A percentile compares a stretch with the other conserved stretches of the same genome.
phyloP scores from a whole-genome alignment of 2,888 invertebrate species.

The Drosophila putrida region DNA sequence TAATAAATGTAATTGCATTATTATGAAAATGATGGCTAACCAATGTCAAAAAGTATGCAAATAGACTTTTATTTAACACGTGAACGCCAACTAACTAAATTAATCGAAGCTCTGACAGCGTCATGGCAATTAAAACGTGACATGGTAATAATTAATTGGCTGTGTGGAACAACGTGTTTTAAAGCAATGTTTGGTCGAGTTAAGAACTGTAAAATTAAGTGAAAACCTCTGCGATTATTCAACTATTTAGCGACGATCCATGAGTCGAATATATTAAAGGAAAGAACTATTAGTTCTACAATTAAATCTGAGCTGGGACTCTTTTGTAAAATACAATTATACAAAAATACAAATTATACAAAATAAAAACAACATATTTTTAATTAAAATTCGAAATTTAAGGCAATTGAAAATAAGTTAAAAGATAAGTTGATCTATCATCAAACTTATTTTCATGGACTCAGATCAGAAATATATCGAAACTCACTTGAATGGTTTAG shows the following conservation, averaged over 20 bases:
- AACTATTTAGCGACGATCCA: not conserved
- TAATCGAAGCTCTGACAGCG: constrained; percentile 34
- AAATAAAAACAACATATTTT: no score
- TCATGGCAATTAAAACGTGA: constrained; percentile 32
- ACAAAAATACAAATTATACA: no score
- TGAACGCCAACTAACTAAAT: constrained; percentile 37
- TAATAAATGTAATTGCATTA: constrained; percentile 7
- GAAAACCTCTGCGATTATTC: not conserved
- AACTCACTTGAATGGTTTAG: no score
- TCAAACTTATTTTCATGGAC: no score
- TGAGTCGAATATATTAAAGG: no score
- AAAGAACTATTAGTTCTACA: no score
- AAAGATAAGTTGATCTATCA: no score
- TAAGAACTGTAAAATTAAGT: not conserved
- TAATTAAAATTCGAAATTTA: no score
- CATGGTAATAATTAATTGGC: constrained; percentile 20
- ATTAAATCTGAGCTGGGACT: no score
- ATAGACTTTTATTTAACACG: constrained; percentile 23
- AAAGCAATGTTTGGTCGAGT: constrained; percentile 5
- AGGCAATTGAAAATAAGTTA: no score
- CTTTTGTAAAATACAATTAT: no score
- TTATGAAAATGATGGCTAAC: constrained; percentile 16
- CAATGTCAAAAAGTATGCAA: not conserved
- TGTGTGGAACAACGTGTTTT: not conserved
- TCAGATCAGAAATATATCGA: no score